These are phyloP conservation scores for Thereva nobilitata DNA, from an alignment of 2,888 invertebrate species.

Conservation along the genomic window DNA sequence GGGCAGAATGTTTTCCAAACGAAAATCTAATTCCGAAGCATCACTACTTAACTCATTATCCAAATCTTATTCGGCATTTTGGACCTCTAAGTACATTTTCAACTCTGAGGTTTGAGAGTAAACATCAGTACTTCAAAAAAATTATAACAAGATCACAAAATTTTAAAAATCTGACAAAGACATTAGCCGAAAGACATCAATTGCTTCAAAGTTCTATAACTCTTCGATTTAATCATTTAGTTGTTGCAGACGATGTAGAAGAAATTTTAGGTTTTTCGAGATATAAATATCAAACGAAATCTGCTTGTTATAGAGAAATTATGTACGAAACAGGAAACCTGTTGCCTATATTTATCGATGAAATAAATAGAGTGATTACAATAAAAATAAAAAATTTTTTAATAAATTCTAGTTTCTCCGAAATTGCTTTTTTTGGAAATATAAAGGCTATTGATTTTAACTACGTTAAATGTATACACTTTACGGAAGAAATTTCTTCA, in stretches of 20 bases:
- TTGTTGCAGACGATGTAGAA: neutral
- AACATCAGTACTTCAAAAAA: conserved; percentile 4
- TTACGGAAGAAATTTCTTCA: neutral
- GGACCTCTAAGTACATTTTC: conserved; percentile 5
- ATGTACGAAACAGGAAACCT: neutral
- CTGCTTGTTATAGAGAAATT: neutral
- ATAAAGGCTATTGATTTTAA: neutral
- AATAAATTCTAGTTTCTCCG: neutral
- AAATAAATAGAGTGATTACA: neutral
- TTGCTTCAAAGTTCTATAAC: neutral
- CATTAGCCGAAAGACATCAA: neutral
- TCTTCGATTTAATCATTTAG: neutral
- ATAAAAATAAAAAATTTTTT: neutral
- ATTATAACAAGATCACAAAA: neutral
- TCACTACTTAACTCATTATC: neutral
- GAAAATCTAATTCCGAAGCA: neutral
- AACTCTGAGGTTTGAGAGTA: neutral
- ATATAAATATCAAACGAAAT: neutral
- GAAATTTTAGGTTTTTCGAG: neutral
- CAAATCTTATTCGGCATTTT: neutral
- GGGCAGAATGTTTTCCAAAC: neutral
- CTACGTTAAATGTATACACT: neutral
- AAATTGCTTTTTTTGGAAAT: conserved; percentile 2
- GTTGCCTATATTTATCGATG: neutral
- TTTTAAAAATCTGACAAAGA: neutral